Conservation (phyloP, 2,797 vertebrate species). For the Catamblyrhynchus diadema region DNA sequence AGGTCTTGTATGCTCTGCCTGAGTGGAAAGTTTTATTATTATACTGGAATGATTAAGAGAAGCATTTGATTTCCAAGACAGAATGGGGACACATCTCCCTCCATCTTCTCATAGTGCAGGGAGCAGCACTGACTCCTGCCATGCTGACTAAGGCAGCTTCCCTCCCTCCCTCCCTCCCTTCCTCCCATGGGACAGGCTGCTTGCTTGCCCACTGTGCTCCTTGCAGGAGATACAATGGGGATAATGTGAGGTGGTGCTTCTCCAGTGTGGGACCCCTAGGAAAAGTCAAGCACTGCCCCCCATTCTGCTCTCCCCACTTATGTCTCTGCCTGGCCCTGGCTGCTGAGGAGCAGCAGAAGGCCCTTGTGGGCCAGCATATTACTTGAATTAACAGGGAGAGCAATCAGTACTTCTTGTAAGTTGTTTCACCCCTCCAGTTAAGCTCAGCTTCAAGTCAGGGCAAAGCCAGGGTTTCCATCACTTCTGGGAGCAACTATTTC, state of each 20-base stretch:
- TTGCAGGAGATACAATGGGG: background rate
- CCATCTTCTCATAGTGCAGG: background rate
- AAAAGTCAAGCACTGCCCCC: background rate
- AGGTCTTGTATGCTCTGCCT: background rate
- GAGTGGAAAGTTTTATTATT: background rate
- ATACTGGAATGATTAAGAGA: background rate
- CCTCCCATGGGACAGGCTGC: background rate
- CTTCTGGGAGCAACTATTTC: background rate
- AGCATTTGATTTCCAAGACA: background rate
- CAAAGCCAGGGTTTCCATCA: background rate
- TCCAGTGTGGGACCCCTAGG: background rate
- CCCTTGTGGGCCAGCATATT: background rate
- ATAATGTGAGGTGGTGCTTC: background rate
- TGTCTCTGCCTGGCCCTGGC: background rate
- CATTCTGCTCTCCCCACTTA: background rate
- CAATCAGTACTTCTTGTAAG: background rate
- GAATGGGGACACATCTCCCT: background rate
- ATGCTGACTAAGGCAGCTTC: fast-evolving
- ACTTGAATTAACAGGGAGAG: background rate
- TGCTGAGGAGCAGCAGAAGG: background rate
- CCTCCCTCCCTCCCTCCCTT: background rate
- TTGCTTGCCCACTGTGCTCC: background rate
- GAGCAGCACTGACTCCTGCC: background rate
- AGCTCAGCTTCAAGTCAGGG: background rate
- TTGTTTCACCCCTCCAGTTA: background rate